Evolutionary conservation across 1,140 invertebrate species (phyloP), one percentile per base, ranked within the genome.

Genomic region (Drosophila navojoa): DNA sequence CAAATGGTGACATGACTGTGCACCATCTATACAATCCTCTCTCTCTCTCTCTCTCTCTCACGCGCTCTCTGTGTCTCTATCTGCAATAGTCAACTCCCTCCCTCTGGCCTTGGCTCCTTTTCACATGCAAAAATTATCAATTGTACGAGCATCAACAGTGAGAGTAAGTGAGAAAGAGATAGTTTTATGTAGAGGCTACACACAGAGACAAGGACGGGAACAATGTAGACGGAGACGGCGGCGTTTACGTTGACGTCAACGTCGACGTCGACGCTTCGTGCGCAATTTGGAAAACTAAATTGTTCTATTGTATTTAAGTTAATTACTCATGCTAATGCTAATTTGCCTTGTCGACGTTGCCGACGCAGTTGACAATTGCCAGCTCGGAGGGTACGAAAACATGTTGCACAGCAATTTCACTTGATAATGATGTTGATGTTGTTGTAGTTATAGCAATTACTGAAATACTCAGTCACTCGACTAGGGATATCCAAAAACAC

Each of bases 301-400:
- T 89, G 79, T 89, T 80, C 84, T 84, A 89, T 89, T 89, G 84
- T 89, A 89, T 89, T 89, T 89, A 89, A 89, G 84, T 89, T 89
- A 89, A 89, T 89, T 89, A 89, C 85, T 89, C 79, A 77, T 77
- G 82, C 84, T 87, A 87, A 87, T 87, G 79, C 84, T 89, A 89
- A 89, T 89, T 89, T 90, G 77, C 63, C 79, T 75, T 69, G 76
- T 79, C 55, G 64, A 64, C 59, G 47, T 57, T 59, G 58, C 42
- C 58, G 59, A 57, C 44, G 67, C 47, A n/a, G 67, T 63, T 69
- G 71, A 72, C 62, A 89, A 82, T 80, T 84, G 76, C 62, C n/a
- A 16, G 69, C 66, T 57, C 45, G 19, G 19, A 44, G 9, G 29
- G 32, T 40, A 44, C 40, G 25, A 53, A 4, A 53, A 16, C 35